A percentile compares a stretch with the other conserved stretches of the same genome.
Evolutionary conservation across 2,113 vertebrate species (phyloP).

Genomic region (Gymnarchus niloticus): DNA sequence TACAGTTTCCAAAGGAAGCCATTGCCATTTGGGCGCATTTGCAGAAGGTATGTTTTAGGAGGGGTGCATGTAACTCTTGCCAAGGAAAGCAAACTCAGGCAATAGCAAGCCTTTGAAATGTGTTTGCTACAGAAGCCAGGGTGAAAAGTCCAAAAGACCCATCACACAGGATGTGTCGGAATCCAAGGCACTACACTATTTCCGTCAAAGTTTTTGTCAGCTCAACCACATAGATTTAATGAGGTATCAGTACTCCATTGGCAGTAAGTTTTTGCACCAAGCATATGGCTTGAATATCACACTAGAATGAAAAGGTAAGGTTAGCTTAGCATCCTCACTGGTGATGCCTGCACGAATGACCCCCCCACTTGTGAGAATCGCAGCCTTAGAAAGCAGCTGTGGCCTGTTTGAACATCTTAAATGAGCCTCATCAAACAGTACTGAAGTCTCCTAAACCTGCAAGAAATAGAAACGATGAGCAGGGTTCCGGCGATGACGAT

Average conservation of each 20-base stretch:
- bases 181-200: background rate
- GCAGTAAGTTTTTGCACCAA: background rate
- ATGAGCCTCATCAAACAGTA: background rate
- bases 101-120: constrained; percentile 24
- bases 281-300: background rate
- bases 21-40: background rate
- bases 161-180: background rate
- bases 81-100: constrained; percentile 40
- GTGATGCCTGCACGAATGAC: background rate
- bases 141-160: background rate
- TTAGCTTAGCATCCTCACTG: background rate
- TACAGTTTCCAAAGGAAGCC: constrained; percentile 4
- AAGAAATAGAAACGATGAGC: background rate
- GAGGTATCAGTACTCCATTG: background rate
- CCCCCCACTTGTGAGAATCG: background rate
- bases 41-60: background rate
- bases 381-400: background rate
- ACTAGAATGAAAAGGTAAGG: background rate
- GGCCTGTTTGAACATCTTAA: background rate
- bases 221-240: background rate
- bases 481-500: background rate
- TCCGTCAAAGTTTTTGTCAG: background rate
- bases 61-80: constrained; percentile 14
- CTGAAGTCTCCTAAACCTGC: background rate
- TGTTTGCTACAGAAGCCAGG: constrained; percentile 10